phyloP scores from a whole-genome alignment of 2,797 vertebrate genomes.

The Coccyzus lansbergi region DNA sequence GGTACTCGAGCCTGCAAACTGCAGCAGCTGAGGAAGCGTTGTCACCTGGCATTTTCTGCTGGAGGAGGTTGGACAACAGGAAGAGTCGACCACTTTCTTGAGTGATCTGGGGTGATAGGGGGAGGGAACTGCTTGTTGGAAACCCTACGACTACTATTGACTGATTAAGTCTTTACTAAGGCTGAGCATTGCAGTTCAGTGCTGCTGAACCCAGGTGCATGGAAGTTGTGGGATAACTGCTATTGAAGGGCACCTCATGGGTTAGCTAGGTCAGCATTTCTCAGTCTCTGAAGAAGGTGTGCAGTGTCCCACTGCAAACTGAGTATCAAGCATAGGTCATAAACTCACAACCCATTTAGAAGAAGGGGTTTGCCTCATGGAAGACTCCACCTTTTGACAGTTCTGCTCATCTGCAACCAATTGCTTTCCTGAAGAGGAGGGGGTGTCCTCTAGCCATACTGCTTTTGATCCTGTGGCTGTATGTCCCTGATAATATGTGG shows the following conservation, averaged over 20 bases:
- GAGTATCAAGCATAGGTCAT: background rate
- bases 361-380: background rate
- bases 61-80: background rate
- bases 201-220: background rate
- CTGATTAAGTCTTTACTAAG: background rate
- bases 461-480: background rate
- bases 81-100: background rate
- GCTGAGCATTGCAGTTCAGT: background rate
- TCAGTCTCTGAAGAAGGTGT: background rate
- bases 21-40: background rate
- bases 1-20: constrained; percentile 11
- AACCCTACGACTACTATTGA: background rate
- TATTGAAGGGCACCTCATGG: rapidly evolving
- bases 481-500: background rate
- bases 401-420: background rate
- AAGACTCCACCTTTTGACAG: background rate
- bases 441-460: background rate
- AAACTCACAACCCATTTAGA: background rate
- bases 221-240: background rate
- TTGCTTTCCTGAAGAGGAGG: background rate
- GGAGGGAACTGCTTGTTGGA: background rate
- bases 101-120: background rate
- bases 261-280: background rate
- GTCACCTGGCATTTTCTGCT: background rate
- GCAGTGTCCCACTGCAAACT: background rate